Conservation (phyloP, 1,140 invertebrate genomes). For the Dermatophagoides farinae region DNA sequence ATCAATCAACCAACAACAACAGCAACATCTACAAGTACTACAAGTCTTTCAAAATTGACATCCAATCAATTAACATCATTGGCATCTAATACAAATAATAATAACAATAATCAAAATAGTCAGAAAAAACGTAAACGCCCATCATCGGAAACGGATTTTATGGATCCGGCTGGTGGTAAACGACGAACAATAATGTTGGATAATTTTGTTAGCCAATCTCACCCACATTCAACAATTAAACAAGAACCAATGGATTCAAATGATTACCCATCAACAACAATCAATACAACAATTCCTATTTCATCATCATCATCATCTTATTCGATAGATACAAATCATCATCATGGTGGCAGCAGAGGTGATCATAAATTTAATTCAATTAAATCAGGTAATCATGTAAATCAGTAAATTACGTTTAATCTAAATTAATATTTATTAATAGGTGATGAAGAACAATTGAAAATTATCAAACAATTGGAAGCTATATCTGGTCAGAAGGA, state of each 20-base stretch:
- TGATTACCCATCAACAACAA: too few relatives aligned
- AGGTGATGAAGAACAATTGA: neutral
- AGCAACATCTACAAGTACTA: constrained; percentile 7
- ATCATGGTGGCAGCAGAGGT: neutral
- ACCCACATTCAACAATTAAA: neutral
- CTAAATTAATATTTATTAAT: neutral
- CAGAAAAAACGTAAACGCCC: neutral
- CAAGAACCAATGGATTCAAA: neutral
- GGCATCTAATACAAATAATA: too few relatives aligned
- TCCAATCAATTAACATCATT: too few relatives aligned
- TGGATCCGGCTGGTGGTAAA: neutral
- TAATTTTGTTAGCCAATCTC: neutral
- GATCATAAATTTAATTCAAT: neutral
- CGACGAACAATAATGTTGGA: neutral
- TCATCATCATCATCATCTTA: neutral
- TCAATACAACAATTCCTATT: too few relatives aligned
- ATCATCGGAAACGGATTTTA: neutral
- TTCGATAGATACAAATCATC: neutral
- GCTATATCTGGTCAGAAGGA: neutral
- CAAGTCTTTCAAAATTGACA: neutral
- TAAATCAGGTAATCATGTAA: neutral
- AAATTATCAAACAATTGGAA: neutral
- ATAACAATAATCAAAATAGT: neutral
- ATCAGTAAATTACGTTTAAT: neutral
- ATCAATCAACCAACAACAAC: constrained; percentile 9